Evolutionary conservation across 2,888 invertebrate species (phyloP).

Genomic region (Drosophila pseudotalamancana): DNA sequence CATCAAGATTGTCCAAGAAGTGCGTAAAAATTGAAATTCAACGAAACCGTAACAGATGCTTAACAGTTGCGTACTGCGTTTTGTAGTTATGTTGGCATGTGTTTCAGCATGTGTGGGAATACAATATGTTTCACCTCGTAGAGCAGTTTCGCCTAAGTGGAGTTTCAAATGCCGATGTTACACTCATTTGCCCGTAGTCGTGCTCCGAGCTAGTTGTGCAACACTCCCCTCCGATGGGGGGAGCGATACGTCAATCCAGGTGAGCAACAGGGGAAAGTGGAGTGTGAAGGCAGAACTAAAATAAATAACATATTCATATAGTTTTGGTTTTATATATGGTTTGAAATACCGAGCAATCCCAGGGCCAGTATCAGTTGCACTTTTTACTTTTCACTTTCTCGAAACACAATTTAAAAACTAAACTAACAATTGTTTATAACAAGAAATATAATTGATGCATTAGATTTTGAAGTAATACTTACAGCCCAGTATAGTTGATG

Average conservation of each 20-base stretch:
- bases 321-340: too few relatives aligned
- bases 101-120: constrained; percentile 49
- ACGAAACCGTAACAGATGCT: constrained; percentile 66
- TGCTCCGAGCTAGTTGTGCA: constrained; percentile 36
- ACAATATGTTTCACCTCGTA: constrained; percentile 30
- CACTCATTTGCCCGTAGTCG: constrained; percentile 39
- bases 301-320: too few relatives aligned
- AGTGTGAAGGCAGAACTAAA: too few relatives aligned
- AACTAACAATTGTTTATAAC: too few relatives aligned
- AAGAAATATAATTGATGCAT: too few relatives aligned
- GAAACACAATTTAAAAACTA: too few relatives aligned
- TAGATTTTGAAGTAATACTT: too few relatives aligned
- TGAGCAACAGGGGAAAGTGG: not conserved
- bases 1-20: constrained; percentile 70
- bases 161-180: constrained; percentile 54
- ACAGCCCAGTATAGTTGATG: too few relatives aligned
- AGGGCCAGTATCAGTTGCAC: too few relatives aligned
- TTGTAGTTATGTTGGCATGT: constrained; percentile 8
- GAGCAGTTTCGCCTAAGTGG: constrained; percentile 18
- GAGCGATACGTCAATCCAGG: constrained; percentile 23
- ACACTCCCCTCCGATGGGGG: too few relatives aligned
- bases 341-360: too few relatives aligned
- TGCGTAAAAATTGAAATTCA: constrained; percentile 70
- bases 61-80: constrained; percentile 38
- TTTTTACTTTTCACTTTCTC: too few relatives aligned